A percentile compares a stretch with the other conserved stretches of the same genome.
These are phyloP conservation scores for Drosophila fungiperda DNA, from an alignment of 2,888 invertebrate genomes.

Conservation along the genomic window DNA sequence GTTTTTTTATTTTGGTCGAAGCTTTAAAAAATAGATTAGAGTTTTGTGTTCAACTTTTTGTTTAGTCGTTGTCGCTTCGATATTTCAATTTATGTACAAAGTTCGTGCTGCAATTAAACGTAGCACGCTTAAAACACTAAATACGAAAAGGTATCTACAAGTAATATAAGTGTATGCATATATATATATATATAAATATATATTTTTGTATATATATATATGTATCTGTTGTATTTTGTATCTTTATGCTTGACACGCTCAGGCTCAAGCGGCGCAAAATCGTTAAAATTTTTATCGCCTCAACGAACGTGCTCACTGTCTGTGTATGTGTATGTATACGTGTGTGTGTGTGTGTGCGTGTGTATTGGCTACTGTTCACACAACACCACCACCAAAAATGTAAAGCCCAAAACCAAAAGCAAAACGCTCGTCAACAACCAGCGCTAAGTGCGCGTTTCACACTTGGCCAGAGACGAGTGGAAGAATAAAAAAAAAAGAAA, in stretches of 20 bases:
- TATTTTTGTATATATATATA: conserved; percentile 35
- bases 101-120: conserved; percentile 78
- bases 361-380: conserved; percentile 52
- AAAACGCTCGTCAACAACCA: conserved; percentile 46
- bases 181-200: conserved; percentile 30
- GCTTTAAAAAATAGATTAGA: conserved; percentile 55
- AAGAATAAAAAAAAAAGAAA: background rate
- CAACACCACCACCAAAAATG: conserved; percentile 50
- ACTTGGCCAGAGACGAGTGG: conserved; percentile 39
- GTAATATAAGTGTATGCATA: conserved; percentile 38
- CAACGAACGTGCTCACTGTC: conserved; percentile 49
- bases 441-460: conserved; percentile 59
- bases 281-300: conserved; percentile 81
- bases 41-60: conserved; percentile 28
- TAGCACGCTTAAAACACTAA: conserved; percentile 64
- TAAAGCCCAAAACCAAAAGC: conserved; percentile 37
- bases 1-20: conserved; percentile 62
- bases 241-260: conserved; percentile 81
- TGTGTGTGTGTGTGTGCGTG: conserved; percentile 23
- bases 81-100: conserved; percentile 78
- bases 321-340: conserved; percentile 8
- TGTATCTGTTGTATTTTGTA: conserved; percentile 56
- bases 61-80: conserved; percentile 55
- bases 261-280: conserved; percentile 75
- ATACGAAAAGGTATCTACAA: conserved; percentile 60